These are phyloP conservation scores for Calonectris borealis DNA, from an alignment of 2,113 vertebrate species.

Conservation along the genomic window DNA sequence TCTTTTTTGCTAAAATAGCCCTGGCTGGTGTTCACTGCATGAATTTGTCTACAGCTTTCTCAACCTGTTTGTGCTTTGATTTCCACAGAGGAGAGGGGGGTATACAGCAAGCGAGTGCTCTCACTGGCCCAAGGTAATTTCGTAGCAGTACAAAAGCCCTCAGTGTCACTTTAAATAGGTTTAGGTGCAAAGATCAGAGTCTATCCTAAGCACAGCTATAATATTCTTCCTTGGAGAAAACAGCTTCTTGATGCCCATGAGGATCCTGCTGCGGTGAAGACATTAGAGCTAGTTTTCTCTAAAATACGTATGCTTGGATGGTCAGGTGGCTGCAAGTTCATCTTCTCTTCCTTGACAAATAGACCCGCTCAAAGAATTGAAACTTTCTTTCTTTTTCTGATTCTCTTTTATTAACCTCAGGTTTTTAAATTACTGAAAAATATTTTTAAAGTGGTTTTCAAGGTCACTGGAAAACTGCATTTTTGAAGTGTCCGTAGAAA, in stretches of 20 bases:
- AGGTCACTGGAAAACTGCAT: constrained; percentile 45
- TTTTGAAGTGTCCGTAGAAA: constrained; percentile 50
- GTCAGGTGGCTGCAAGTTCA: constrained; percentile 47
- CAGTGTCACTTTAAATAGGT: constrained; percentile 40
- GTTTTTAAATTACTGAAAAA: constrained; percentile 46
- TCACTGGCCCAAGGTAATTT: constrained; percentile 48
- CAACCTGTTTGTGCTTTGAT: not conserved
- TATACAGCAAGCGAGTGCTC: not conserved
- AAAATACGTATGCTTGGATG: constrained; percentile 1
- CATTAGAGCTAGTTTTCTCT: constrained; percentile 33
- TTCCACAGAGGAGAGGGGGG: not conserved
- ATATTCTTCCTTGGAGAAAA: constrained; percentile 23
- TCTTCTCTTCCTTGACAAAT: constrained; percentile 34
- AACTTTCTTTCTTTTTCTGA: constrained; percentile 7
- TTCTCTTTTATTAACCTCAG: constrained; percentile 52
- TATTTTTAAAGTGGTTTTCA: constrained; percentile 55
- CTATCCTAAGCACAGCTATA: constrained; percentile 32
- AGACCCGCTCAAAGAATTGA: constrained; percentile 26
- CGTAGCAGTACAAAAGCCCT: constrained; percentile 19
- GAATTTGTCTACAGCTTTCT: not conserved
- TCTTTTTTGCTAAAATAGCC: not conserved
- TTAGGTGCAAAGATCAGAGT: constrained; percentile 58
- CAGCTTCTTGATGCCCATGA: constrained; percentile 10
- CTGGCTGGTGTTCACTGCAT: not conserved
- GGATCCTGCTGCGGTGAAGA: not conserved